These are phyloP conservation scores for Rhinogobius similis DNA, from an alignment of 2,113 vertebrate genomes.

Conservation along the genomic window DNA sequence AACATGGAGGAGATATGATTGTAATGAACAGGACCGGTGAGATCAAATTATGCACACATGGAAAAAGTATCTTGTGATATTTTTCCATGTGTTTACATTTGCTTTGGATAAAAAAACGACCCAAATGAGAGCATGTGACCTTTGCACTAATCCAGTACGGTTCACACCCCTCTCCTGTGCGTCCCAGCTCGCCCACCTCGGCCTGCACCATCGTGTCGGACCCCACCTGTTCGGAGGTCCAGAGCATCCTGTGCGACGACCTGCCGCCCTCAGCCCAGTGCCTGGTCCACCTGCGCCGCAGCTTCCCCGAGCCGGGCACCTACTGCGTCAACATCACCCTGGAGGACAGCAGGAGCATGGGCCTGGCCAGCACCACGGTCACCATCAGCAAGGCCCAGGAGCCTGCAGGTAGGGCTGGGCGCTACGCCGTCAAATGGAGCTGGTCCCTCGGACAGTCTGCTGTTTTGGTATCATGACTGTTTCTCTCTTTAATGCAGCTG, in stretches of 20 bases:
- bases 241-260: constrained; percentile 77
- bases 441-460: too few species aligned
- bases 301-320: constrained; percentile 84
- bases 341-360: constrained; percentile 80
- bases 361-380: constrained; percentile 83
- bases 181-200: constrained; percentile 83
- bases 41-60: too few species aligned
- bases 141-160: too few species aligned
- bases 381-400: constrained; percentile 80
- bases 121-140: too few species aligned
- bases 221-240: constrained; percentile 79
- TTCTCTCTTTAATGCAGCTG: too few species aligned
- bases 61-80: too few species aligned
- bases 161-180: not conserved
- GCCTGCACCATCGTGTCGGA: constrained; percentile 88
- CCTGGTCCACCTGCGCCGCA: constrained; percentile 79
- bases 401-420: constrained; percentile 53
- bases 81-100: too few species aligned
- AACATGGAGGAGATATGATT: too few species aligned
- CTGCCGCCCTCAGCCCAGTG: constrained; percentile 68
- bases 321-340: constrained; percentile 94
- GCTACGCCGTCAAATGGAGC: not conserved
- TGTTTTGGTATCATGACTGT: too few species aligned
- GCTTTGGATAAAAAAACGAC: too few species aligned
- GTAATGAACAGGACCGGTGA: too few species aligned